Percentiles rank a stretch among this genome's conserved stretches.
phyloP scores from a whole-genome alignment of 2,113 vertebrate species.

The Vireo altiloquus region DNA sequence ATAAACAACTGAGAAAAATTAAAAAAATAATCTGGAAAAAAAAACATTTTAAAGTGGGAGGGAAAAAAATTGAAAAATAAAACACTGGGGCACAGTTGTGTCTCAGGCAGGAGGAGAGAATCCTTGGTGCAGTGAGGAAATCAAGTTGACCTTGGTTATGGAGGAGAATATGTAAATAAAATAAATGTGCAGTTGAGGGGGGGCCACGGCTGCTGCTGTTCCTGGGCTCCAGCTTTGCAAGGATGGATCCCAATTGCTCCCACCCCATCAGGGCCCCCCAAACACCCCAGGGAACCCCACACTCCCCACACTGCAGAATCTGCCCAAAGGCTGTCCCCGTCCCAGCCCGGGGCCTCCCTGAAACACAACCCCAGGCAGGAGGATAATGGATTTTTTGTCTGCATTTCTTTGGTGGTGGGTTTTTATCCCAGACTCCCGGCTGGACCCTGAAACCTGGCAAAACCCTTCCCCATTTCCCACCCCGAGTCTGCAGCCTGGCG shows the following conservation, averaged over 20 bases:
- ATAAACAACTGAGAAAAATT: not conserved
- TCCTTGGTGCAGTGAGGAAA: not conserved
- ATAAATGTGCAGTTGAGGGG: not conserved
- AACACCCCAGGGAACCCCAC: not conserved
- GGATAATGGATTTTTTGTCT: not conserved
- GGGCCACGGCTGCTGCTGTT: not conserved
- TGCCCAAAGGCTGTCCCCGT: not conserved
- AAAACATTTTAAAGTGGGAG: not conserved
- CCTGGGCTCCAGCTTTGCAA: not conserved
- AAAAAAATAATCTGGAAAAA: not conserved
- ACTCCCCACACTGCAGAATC: not conserved
- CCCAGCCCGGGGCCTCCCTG: not conserved
- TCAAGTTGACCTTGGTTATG: not conserved
- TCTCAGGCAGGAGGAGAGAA: not conserved
- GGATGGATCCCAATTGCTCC: not conserved
- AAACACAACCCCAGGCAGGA: not conserved
- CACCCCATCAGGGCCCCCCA: not conserved
- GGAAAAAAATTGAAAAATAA: not conserved
- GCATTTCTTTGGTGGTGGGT: not conserved
- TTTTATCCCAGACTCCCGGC: not conserved
- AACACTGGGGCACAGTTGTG: not conserved
- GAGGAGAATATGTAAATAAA: not conserved
- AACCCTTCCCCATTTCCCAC: not conserved
- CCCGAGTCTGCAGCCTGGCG: fast-evolving
- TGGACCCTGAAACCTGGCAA: not conserved